A percentile compares a stretch with the other conserved stretches of the same genome.
phyloP scores from a whole-genome alignment of 1,140 invertebrate species.

The Aphaenogaster ashmeadi region DNA sequence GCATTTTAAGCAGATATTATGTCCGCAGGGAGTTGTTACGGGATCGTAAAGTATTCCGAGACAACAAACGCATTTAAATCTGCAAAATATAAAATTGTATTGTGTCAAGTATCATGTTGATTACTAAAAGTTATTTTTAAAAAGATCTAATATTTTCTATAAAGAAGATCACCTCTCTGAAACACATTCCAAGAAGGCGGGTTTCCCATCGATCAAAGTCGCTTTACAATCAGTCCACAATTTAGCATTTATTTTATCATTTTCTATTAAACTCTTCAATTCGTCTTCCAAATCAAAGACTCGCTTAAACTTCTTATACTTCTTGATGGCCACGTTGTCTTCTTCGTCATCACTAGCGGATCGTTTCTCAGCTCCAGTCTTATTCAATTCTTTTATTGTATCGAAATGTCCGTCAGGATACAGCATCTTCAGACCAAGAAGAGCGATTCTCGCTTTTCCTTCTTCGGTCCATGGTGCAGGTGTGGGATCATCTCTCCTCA shows the following conservation, averaged over 20 bases:
- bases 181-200: conserved; percentile 74
- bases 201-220: conserved; percentile 86
- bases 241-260: conserved; percentile 90
- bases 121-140: not conserved
- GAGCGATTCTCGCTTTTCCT: conserved; percentile 88
- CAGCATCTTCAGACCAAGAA: conserved; percentile 79
- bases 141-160: not conserved
- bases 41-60: conserved; percentile 92
- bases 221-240: conserved; percentile 90
- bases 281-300: conserved; percentile 86
- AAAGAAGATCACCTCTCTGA: conserved; percentile 82
- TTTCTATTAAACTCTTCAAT: conserved; percentile 87
- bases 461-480: conserved; percentile 95
- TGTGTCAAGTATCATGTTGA: conserved; percentile 58
- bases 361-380: conserved; percentile 77
- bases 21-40: conserved; percentile 91
- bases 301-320: conserved; percentile 84
- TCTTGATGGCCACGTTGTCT: conserved; percentile 60
- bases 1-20: conserved; percentile 93
- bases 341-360: conserved; percentile 55
- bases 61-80: conserved; percentile 94
- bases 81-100: conserved; percentile 77
- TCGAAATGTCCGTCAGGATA: conserved; percentile 94
- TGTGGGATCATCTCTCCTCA: conserved; percentile 92
- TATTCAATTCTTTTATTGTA: conserved; percentile 86